These are phyloP conservation scores for Arvicanthis niloticus DNA, from an alignment of 2,113 vertebrate species.

Conservation along the genomic window DNA sequence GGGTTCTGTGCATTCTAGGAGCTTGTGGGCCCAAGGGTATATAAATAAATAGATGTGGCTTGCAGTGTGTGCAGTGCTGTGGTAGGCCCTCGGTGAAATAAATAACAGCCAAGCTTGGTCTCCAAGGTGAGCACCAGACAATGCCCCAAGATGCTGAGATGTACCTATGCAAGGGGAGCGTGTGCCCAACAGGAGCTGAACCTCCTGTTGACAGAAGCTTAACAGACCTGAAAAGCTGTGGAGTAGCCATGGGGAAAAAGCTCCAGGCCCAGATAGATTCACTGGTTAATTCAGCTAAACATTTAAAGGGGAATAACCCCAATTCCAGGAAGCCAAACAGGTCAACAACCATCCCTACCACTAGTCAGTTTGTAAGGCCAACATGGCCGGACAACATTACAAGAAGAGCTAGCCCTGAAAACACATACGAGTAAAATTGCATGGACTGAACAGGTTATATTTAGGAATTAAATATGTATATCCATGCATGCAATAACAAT, in stretches of 20 bases:
- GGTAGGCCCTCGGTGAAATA: neutral
- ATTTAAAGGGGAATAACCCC: neutral
- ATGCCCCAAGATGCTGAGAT: neutral
- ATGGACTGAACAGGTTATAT: neutral
- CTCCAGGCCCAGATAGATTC: neutral
- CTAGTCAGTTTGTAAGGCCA: neutral
- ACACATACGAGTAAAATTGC: neutral
- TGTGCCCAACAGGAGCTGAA: neutral
- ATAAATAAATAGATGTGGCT: neutral
- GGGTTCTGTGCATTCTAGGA: neutral
- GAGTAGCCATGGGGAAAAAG: neutral
- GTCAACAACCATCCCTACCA: neutral
- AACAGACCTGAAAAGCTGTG: neutral
- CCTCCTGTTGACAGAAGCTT: neutral
- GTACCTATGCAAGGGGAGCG: neutral
- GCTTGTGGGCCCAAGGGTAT: neutral
- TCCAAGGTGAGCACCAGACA: neutral
- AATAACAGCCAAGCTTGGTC: neutral
- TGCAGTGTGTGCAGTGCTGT: neutral
- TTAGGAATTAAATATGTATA: neutral
- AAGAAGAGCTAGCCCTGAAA: neutral
- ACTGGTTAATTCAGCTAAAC: neutral
- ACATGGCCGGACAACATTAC: too few relatives aligned
- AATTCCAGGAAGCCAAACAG: neutral
- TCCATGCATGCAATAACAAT: neutral